Evolutionary conservation across 1,140 invertebrate genomes (phyloP), one percentile per base, ranked within the genome.

Genomic region (Mizuhopecten yessoensis): DNA sequence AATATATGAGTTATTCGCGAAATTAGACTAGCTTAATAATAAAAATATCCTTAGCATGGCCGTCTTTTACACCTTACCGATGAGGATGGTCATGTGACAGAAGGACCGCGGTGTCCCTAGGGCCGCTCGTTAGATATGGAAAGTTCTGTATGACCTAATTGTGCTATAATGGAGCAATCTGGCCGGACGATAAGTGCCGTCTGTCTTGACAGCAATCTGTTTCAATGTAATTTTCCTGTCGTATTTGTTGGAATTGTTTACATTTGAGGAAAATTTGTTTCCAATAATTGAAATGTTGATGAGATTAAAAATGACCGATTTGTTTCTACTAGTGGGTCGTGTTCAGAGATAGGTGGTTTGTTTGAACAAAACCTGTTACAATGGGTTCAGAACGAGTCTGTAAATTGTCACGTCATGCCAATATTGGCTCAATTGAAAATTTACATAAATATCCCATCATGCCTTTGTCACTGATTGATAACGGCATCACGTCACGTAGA

Each of bases 351-450:
- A 75, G 57, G 57, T 75, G 57, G 57, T 29, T n/a, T 75, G n/a
- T 75, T 75, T 75, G 57, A 75, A 75, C 57, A 29, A 75, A 75
- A 75, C n/a, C 57, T 75, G 57, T 75, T 75, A 75, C 57, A 75
- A 75, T 75, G 23, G 57, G 29, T 75, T 75, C n/a, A 75, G 29
- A 75, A 75, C 29, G 57, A n/a, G 5, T 75, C n/a, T 29, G 23
- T 29, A 75, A 75, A 75, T 75, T 75, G 57, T 75, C 57, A 75
- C 57, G 57, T 75, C 57, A 75, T 75, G 9, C n/a, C 11, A 29
- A 75, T 75, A 75, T 75, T 75, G 57, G 57, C 57, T 75, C 57
- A 75, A 75, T 75, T 75, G 23, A 29, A 75, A 75, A 75, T 75
- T 75, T 75, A 75, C 57, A 75, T 75, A 75, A 75, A 75, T 75